These are phyloP conservation scores for Glossosoma conforme DNA, from an alignment of 1,140 invertebrate species.

Conservation along the genomic window DNA sequence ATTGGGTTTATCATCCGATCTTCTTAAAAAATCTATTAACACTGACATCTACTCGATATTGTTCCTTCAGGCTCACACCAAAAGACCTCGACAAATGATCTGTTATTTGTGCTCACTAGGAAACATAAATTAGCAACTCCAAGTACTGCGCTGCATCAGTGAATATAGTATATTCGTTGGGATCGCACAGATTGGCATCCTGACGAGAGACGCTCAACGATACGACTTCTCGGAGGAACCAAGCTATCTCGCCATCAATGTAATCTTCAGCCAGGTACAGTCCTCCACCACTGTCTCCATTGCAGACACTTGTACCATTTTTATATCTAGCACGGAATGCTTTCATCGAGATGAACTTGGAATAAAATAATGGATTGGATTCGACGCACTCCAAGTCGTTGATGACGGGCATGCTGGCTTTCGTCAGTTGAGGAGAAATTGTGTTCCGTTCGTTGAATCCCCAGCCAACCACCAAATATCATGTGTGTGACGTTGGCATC, in stretches of 20 bases:
- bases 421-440: constrained; percentile 32
- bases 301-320: constrained; percentile 39
- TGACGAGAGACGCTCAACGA: constrained; percentile 32
- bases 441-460: constrained; percentile 36
- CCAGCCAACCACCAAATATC: constrained; percentile 43
- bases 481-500: too few species aligned
- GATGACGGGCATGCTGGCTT: constrained; percentile 35
- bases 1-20: too few species aligned
- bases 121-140: too few species aligned
- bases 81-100: too few species aligned
- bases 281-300: constrained; percentile 40
- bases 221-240: constrained; percentile 36
- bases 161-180: constrained; percentile 35
- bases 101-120: too few species aligned
- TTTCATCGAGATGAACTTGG: constrained; percentile 32
- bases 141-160: constrained; percentile 34
- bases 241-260: constrained; percentile 17
- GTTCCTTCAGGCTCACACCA: too few species aligned
- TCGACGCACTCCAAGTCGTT: constrained; percentile 36
- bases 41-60: too few species aligned
- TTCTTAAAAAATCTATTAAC: too few species aligned
- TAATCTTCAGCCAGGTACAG: constrained; percentile 32
- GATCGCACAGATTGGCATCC: constrained; percentile 35
- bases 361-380: constrained; percentile 38
- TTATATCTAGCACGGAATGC: constrained; percentile 39